Evolutionary conservation across 2,113 vertebrate genomes (phyloP).

Genomic region (Eulacestoma nigropectus): DNA sequence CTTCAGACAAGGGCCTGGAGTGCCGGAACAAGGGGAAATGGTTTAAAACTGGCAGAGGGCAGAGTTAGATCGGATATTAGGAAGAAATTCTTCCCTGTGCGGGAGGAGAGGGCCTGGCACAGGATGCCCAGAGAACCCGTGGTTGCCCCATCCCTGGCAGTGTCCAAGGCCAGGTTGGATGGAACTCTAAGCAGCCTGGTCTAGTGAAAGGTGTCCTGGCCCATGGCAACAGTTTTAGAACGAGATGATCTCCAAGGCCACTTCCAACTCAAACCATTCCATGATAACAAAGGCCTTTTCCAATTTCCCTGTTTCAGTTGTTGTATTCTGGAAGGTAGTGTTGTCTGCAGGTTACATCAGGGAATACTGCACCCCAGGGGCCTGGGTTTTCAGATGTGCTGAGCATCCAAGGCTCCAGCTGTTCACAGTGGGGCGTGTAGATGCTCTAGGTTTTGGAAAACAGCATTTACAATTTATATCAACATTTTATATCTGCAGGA

Average conservation of each 20-base stretch:
- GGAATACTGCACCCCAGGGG: background rate
- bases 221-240: background rate
- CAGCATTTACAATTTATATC: background rate
- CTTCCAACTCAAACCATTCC: background rate
- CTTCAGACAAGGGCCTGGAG: background rate
- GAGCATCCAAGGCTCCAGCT: background rate
- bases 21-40: background rate
- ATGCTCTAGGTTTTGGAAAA: background rate
- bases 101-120: background rate
- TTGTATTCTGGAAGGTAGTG: background rate
- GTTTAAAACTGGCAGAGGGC: background rate
- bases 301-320: background rate
- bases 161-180: background rate
- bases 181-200: background rate
- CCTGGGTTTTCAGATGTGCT: background rate
- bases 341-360: background rate
- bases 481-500: background rate
- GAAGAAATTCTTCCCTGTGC: background rate
- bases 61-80: background rate
- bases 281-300: background rate
- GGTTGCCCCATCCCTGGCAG: background rate
- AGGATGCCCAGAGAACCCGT: background rate
- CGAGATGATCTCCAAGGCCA: background rate
- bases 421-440: background rate
- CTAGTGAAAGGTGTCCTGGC: background rate